Evolutionary conservation across 2,888 invertebrate genomes (phyloP), one percentile per base, ranked within the genome.

Genomic region (Drosophila quinaria): DNA sequence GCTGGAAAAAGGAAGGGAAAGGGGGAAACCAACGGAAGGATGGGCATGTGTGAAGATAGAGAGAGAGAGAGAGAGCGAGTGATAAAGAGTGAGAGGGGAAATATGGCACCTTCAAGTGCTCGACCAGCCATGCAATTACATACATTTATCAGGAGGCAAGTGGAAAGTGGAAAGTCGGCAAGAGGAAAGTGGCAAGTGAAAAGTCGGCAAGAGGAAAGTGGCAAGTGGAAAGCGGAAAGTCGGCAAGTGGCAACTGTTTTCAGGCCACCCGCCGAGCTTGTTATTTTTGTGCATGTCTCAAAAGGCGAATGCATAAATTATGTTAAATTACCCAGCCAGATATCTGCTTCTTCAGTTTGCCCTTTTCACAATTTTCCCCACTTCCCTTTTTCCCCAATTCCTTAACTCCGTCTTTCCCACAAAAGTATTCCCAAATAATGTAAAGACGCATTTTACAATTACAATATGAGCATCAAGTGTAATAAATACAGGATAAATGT

Each of bases 281-380:
- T 70, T 80, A 77, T 80, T 81, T 86, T 78, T 78, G 71, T 72
- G 81, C 70, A 70, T 69, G 75, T 70, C 74, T 70, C 73, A 72
- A 74, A 71, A 74, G 87, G 81, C 72, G 72, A 84, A 84, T 86
- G 87, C 87, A 85, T 85, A 86, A 85, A 86, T 85, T 88, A 86
- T 86, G 74, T 74, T 68, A 81, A 85, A 87, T 87, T 85, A 81
- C 80, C 76, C 73, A 47, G 31, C 51, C 64, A 62, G 19, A 54
- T 60, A 67, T 50, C 59, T 58, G 39, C 56, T 44, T 22, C 29
- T 49, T 22, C 39, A 33, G 44, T 59, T 54, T 51, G 11, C 8
- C 17, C 54, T 10, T 10, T 22, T 19, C 10, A 8, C 54, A 2
- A 10, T 37, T n/a, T 37, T 22, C 2, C 35, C 3, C n/a, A 1